Percentiles rank a stretch among this genome's conserved stretches.
Conservation (phyloP, 2,888 invertebrate species). For the Ichneumoninae sp. region DNA sequence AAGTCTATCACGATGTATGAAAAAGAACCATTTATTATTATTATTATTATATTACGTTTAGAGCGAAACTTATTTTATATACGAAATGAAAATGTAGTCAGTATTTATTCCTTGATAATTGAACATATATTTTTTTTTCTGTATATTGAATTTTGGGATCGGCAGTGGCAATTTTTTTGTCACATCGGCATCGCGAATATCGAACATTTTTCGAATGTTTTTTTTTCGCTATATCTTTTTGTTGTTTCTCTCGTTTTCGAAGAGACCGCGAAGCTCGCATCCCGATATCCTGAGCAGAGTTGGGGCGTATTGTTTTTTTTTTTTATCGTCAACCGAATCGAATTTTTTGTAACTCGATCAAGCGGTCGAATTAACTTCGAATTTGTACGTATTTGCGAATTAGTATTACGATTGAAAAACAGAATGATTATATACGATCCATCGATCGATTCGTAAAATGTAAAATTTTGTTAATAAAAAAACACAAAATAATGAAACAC, state of each 20-base stretch:
- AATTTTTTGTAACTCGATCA: slow-evolving; percentile 3
- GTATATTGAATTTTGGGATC: slow-evolving; percentile 28
- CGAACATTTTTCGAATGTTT: background rate
- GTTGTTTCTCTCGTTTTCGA: background rate
- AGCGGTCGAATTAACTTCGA: slow-evolving; percentile 1
- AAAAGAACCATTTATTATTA: slow-evolving; percentile 38
- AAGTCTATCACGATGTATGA: slow-evolving; percentile 26
- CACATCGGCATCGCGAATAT: background rate
- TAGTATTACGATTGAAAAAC: background rate
- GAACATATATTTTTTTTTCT: slow-evolving; percentile 39
- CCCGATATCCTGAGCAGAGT: background rate
- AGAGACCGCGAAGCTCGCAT: background rate
- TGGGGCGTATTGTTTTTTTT: background rate
- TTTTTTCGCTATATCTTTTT: slow-evolving; percentile 1
- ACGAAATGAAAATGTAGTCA: slow-evolving; percentile 53
- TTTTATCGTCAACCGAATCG: background rate
- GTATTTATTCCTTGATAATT: slow-evolving; percentile 59
- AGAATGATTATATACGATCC: background rate
- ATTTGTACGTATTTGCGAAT: slow-evolving; percentile 9
- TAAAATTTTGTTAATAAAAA: slow-evolving; percentile 48
- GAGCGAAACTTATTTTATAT: slow-evolving; percentile 64
- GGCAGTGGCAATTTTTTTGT: background rate
- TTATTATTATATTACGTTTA: slow-evolving; percentile 57
- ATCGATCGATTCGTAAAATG: slow-evolving; percentile 34
- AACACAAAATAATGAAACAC: too few species aligned